These are phyloP conservation scores for Cydia pomonella DNA, from an alignment of 1,140 invertebrate genomes.

Conservation along the genomic window DNA sequence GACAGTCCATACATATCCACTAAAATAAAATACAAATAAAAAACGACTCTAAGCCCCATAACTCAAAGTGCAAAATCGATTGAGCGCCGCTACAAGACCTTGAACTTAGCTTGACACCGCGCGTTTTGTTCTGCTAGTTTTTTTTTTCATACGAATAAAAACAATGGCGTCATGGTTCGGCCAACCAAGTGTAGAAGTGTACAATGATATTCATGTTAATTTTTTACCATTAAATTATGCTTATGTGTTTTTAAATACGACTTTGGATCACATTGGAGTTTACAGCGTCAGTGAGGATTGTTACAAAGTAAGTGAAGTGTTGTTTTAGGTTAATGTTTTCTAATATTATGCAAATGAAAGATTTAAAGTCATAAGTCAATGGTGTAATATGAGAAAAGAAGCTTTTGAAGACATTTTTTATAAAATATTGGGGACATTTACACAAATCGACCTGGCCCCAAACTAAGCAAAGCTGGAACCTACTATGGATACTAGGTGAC, in stretches of 20 bases:
- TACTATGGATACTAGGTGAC: no score
- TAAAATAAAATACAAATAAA: not conserved
- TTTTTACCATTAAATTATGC: constrained; percentile 3
- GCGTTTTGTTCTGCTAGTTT: not conserved
- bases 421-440: no score
- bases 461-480: no score
- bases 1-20: not conserved
- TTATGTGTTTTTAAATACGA: constrained; percentile 10
- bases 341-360: not conserved
- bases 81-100: not conserved
- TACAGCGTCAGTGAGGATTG: constrained; percentile 14
- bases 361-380: no score
- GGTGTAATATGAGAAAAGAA: no score
- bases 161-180: constrained; percentile 26
- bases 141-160: not conserved
- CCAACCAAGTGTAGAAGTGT: not conserved
- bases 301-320: constrained; percentile 2
- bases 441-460: no score
- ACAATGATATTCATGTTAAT: constrained; percentile 1
- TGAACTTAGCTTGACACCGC: not conserved
- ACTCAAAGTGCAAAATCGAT: not conserved
- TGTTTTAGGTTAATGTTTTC: constrained; percentile 1
- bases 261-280: constrained; percentile 11
- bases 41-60: not conserved
- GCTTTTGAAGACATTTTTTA: no score